These are phyloP conservation scores for Drosophila nr. fundita DNA, from an alignment of 2,888 invertebrate genomes.

Conservation along the genomic window DNA sequence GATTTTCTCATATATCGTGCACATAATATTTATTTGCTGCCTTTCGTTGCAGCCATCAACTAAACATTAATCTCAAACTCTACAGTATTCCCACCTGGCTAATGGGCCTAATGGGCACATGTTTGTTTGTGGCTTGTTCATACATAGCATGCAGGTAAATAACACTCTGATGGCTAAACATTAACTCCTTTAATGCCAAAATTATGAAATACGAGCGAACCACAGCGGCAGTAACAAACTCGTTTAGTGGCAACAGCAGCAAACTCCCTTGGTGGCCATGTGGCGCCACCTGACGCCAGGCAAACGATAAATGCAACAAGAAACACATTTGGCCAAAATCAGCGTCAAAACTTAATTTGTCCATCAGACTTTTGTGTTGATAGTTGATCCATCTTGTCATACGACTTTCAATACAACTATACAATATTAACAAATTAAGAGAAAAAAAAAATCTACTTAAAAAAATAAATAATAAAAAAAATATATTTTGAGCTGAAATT, in stretches of 20 bases:
- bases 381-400: constrained; percentile 41
- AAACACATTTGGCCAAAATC: constrained; percentile 20
- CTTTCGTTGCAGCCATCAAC: neutral
- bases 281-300: constrained; percentile 16
- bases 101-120: constrained; percentile 6
- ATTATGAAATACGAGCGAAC: constrained; percentile 4
- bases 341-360: constrained; percentile 27
- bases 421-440: constrained; percentile 1
- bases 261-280: constrained; percentile 27
- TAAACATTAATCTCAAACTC: neutral
- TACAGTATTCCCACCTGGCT: constrained; percentile 1
- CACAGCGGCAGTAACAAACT: constrained; percentile 13
- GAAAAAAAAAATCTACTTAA: neutral
- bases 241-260: constrained; percentile 9
- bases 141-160: neutral
- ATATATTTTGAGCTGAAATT: constrained; percentile 31
- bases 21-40: neutral
- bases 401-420: constrained; percentile 50
- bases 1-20: neutral
- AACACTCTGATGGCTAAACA: neutral
- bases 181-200: neutral
- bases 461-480: constrained; percentile 1
- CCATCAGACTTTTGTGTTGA: constrained; percentile 20
- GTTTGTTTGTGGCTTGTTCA: neutral
- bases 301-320: constrained; percentile 7